Conservation (phyloP, 2,888 invertebrate genomes). For the Bimastos eiseni region DNA sequence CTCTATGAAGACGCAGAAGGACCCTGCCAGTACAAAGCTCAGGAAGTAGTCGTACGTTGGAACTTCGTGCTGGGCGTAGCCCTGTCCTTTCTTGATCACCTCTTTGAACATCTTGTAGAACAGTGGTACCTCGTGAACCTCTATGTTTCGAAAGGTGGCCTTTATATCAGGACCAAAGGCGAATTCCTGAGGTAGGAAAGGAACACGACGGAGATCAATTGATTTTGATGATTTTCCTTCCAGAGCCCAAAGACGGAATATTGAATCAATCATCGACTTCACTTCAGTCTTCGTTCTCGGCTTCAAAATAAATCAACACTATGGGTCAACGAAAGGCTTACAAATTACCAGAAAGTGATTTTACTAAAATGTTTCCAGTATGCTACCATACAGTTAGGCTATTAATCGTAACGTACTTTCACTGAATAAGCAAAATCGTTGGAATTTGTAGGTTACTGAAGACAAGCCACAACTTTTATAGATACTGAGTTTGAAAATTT, state of each 20-base stretch:
- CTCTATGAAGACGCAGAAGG: not conserved
- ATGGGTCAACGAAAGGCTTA: not conserved
- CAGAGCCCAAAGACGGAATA: not conserved
- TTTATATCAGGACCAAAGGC: not conserved
- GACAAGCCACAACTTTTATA: not conserved
- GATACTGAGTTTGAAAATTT: no score
- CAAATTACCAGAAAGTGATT: no score
- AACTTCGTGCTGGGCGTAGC: not conserved
- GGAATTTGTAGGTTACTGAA: no score
- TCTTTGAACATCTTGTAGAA: not conserved
- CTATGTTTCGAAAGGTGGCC: not conserved
- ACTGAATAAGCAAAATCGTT: no score
- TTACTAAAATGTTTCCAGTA: no score
- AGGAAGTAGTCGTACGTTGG: not conserved
- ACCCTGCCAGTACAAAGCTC: not conserved
- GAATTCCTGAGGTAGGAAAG: not conserved
- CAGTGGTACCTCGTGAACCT: not conserved
- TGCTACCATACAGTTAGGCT: no score
- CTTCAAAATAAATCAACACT: not conserved
- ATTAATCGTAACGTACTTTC: no score
- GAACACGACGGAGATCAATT: not conserved
- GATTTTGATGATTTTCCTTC: not conserved
- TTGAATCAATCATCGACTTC: not conserved
- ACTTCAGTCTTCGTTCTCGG: not conserved
- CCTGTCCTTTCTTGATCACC: not conserved